These are phyloP conservation scores for Myotis yumanensis DNA, from an alignment of 2,113 vertebrate species.

Conservation along the genomic window DNA sequence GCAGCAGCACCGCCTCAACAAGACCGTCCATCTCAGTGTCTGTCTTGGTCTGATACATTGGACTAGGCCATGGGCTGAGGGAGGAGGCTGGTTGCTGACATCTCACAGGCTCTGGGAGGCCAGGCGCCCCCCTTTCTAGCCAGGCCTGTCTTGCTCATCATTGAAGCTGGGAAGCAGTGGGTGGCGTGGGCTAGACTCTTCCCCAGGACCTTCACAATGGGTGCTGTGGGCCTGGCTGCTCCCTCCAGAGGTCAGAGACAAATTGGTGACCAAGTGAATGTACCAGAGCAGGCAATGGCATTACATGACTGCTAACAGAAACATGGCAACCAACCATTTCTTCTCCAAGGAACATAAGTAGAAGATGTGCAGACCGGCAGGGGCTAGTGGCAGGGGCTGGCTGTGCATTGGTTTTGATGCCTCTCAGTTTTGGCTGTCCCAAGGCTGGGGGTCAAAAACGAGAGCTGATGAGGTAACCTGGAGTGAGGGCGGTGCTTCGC, in stretches of 20 bases:
- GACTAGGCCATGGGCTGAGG: conserved; percentile 65
- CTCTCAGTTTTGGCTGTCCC: conserved; percentile 76
- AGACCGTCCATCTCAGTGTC: conserved; percentile 47
- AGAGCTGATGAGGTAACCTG: conserved; percentile 76
- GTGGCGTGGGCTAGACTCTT: conserved; percentile 72
- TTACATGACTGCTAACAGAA: conserved; percentile 86
- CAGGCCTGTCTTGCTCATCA: conserved; percentile 59
- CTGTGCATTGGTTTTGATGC: conserved; percentile 80
- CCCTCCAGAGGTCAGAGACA: conserved; percentile 70
- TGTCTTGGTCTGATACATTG: conserved; percentile 66
- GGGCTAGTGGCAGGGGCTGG: conserved; percentile 81
- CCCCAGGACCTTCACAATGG: conserved; percentile 68
- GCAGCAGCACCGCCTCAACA: conserved; percentile 51
- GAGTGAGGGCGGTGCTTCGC: conserved; percentile 78
- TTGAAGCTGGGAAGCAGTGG: conserved; percentile 67
- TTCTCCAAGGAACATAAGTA: conserved; percentile 86
- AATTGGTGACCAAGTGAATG: conserved; percentile 75
- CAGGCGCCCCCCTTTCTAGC: conserved; percentile 46
- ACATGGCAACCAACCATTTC: conserved; percentile 86
- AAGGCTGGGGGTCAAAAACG: conserved; percentile 70
- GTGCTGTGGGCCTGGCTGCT: conserved; percentile 60
- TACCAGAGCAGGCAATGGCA: conserved; percentile 85
- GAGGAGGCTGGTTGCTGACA: conserved; percentile 55
- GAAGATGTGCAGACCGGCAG: conserved; percentile 83
- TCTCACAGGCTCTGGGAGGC: conserved; percentile 3